phyloP scores from a whole-genome alignment of 2,888 invertebrate genomes.

The Caenorhabditis auriculariae region DNA sequence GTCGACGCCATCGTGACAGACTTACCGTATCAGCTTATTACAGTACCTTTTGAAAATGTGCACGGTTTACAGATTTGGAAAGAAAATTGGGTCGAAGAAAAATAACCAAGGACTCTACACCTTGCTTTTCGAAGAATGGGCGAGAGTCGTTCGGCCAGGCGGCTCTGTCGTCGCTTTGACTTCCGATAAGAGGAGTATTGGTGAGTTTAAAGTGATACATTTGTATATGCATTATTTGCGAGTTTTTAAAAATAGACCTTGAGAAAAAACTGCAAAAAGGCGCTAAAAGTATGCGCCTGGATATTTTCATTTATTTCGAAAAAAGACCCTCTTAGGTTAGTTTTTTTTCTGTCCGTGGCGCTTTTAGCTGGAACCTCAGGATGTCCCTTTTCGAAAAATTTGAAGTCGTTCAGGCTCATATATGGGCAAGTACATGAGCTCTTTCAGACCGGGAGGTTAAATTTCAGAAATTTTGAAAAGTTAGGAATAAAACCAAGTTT shows the following conservation, averaged over 20 bases:
- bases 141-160: slow-evolving; percentile 20
- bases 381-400: no score
- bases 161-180: slow-evolving; percentile 28
- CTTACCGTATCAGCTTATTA: slow-evolving; percentile 56
- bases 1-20: slow-evolving; percentile 71
- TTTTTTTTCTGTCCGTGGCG: neutral
- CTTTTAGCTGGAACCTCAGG: neutral
- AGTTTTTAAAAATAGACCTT: neutral
- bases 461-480: no score
- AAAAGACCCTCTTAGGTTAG: no score
- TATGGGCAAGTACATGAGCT: no score
- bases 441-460: no score
- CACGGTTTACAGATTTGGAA: slow-evolving; percentile 40
- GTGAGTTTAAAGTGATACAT: no score
- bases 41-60: neutral
- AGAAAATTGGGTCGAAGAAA: slow-evolving; percentile 66
- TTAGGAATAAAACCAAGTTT: no score
- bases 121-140: slow-evolving; percentile 64
- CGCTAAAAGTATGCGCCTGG: neutral
- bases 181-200: slow-evolving; percentile 34
- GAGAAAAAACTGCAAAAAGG: neutral
- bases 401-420: no score
- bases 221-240: neutral
- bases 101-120: slow-evolving; percentile 70
- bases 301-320: neutral